Evolutionary conservation across 2,888 invertebrate species (phyloP).

Genomic region (Lasius fuliginosus): DNA sequence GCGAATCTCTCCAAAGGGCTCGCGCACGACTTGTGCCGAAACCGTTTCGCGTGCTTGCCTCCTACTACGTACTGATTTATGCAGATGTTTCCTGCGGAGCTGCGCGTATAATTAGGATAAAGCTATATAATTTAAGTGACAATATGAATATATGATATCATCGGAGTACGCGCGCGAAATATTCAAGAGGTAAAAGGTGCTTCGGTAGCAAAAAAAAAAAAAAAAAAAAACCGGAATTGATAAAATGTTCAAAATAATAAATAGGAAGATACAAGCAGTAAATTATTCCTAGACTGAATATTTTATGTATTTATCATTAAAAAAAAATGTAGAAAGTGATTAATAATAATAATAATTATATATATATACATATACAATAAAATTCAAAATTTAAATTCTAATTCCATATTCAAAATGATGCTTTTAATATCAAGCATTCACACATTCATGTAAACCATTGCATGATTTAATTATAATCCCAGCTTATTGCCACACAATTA

Average conservation of each 20-base stretch:
- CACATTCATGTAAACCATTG: neutral
- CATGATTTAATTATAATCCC: neutral
- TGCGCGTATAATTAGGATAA: conserved; percentile 20
- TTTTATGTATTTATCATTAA: no score
- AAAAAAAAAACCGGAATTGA: neutral
- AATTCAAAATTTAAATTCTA: neutral
- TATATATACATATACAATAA: neutral
- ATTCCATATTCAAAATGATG: neutral
- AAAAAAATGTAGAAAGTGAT: neutral
- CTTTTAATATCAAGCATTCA: neutral
- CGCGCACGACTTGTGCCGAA: conserved; percentile 29
- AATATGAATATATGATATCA: neutral
- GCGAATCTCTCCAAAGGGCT: neutral
- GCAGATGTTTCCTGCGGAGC: neutral
- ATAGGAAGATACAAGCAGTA: neutral
- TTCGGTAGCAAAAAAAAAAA: no score
- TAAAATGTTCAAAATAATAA: neutral
- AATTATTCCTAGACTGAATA: neutral
- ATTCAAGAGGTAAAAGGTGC: neutral
- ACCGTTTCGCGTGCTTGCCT: conserved; percentile 15
- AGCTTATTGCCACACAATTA: neutral
- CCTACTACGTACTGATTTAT: neutral
- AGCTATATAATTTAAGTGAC: conserved; percentile 20
- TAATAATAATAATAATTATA: neutral
- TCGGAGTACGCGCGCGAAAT: neutral